These are phyloP conservation scores for Paracanthobrama guichenoti DNA, from an alignment of 2,113 vertebrate genomes.

Conservation along the genomic window DNA sequence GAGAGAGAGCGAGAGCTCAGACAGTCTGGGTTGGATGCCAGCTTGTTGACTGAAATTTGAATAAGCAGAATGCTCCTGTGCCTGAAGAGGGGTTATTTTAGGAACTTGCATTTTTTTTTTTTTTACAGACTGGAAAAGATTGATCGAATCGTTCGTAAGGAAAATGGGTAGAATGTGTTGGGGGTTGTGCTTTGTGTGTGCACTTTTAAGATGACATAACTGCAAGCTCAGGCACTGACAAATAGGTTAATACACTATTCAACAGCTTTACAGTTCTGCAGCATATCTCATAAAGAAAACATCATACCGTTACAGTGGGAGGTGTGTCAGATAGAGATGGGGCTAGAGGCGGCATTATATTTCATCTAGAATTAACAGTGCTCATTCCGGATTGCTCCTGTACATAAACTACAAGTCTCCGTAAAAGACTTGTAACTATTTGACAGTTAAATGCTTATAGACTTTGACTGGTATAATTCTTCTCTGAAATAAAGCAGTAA, in stretches of 20 bases:
- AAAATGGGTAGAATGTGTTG: neutral
- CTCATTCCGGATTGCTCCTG: neutral
- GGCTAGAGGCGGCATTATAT: neutral
- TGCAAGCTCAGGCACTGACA: slow-evolving; percentile 7
- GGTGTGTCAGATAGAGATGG: slow-evolving; percentile 3
- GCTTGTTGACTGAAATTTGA: slow-evolving; percentile 41
- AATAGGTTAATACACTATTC: slow-evolving; percentile 14
- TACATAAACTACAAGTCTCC: neutral
- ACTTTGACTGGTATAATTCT: neutral
- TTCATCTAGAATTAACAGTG: neutral
- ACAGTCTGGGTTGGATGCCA: slow-evolving; percentile 32
- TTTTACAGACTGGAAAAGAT: slow-evolving; percentile 15
- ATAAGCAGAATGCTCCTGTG: slow-evolving; percentile 41
- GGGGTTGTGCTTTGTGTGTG: neutral
- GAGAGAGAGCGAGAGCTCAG: slow-evolving; percentile 30
- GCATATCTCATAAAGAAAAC: slow-evolving; percentile 15
- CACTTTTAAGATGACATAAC: slow-evolving; percentile 20
- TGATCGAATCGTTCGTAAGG: slow-evolving; percentile 3
- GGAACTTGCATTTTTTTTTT: neutral
- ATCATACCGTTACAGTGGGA: neutral
- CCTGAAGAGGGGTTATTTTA: slow-evolving; percentile 46
- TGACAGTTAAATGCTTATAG: neutral
- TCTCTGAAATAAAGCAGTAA: neutral
- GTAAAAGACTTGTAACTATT: neutral
- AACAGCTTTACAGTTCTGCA: slow-evolving; percentile 22